Conservation (phyloP, 2,888 invertebrate species). For the Orchesella flavescens region DNA sequence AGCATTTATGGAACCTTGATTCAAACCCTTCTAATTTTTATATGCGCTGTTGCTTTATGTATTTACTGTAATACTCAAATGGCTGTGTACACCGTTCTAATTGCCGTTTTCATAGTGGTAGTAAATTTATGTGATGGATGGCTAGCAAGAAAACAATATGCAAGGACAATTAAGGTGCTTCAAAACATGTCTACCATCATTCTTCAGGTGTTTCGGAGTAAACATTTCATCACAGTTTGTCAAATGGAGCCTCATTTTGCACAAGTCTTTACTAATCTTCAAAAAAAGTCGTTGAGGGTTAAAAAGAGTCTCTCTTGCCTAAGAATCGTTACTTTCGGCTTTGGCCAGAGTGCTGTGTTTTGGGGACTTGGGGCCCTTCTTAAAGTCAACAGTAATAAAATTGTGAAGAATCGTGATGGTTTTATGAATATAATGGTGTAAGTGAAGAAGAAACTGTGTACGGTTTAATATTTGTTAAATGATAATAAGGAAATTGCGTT, state of each 20-base stretch:
- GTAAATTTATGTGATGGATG: conserved; percentile 49
- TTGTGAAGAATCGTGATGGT: neutral
- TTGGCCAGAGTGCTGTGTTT: conserved; percentile 46
- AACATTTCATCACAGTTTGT: conserved; percentile 47
- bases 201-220: conserved; percentile 55
- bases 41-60: conserved; percentile 18
- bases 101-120: conserved; percentile 9
- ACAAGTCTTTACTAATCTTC: conserved; percentile 42
- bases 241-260: conserved; percentile 62
- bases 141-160: conserved; percentile 55
- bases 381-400: conserved; percentile 14
- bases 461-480: no score
- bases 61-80: neutral
- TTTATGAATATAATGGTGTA: conserved; percentile 45
- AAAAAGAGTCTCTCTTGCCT: conserved; percentile 20
- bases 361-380: conserved; percentile 46
- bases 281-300: conserved; percentile 19
- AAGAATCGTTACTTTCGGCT: conserved; percentile 51
- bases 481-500: no score
- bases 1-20: conserved; percentile 55
- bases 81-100: conserved; percentile 40
- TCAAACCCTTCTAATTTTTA: conserved; percentile 31
- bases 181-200: conserved; percentile 53
- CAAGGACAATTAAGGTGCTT: conserved; percentile 20
- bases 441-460: no score